phyloP scores from a whole-genome alignment of 1,140 invertebrate genomes.

The Sipha flava region DNA sequence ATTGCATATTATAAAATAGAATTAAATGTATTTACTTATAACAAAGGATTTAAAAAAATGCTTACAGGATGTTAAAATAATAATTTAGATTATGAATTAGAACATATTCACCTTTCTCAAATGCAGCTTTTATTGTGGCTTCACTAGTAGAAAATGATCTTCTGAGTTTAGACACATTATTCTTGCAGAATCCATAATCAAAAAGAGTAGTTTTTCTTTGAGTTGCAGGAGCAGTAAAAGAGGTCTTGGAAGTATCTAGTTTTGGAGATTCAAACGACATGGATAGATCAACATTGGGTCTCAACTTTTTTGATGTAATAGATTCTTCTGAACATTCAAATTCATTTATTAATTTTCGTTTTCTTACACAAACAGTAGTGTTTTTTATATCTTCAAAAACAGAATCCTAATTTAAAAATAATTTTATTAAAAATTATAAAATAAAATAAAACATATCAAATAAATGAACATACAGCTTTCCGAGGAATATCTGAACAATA shows the following conservation, averaged over 20 bases:
- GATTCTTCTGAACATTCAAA: background rate
- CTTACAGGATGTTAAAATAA: too few relatives aligned
- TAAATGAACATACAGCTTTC: background rate
- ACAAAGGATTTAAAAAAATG: too few relatives aligned
- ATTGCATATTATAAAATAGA: too few relatives aligned
- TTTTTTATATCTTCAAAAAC: background rate
- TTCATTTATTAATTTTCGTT: conserved; percentile 22
- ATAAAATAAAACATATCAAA: background rate
- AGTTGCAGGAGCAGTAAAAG: background rate
- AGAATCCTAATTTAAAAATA: background rate
- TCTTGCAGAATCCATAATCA: conserved; percentile 38
- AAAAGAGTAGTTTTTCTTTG: conserved; percentile 36
- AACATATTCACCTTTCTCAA: conserved; percentile 51
- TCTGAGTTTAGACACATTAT: conserved; percentile 41
- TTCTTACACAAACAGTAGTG: background rate
- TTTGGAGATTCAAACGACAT: conserved; percentile 4
- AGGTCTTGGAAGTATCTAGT: background rate
- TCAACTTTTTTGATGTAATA: background rate
- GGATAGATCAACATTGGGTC: background rate
- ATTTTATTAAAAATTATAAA: background rate
- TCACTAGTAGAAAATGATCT: conserved; percentile 53
- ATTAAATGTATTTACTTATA: too few relatives aligned
- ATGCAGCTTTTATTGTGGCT: conserved; percentile 53
- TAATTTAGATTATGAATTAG: too few relatives aligned
- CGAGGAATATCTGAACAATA: background rate